Evolutionary conservation across 1,140 invertebrate species (phyloP).

Genomic region (Drosophila persimilis): DNA sequence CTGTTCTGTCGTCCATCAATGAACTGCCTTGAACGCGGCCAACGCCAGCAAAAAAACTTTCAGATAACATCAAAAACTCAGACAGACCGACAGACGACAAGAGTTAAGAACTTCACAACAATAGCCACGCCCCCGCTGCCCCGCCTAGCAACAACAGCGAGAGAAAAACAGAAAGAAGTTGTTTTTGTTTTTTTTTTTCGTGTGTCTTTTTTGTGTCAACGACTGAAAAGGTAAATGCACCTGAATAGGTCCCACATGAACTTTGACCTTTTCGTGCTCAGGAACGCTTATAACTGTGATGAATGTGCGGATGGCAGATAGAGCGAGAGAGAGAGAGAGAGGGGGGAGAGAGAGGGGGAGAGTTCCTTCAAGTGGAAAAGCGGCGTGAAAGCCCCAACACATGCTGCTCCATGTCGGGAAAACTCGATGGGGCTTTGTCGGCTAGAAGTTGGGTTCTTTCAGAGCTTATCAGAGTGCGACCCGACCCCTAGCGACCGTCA

Average conservation of each 20-base stretch:
- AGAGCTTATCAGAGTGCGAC: slow-evolving; percentile 9
- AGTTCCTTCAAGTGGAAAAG: slow-evolving; percentile 59
- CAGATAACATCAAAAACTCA: slow-evolving; percentile 30
- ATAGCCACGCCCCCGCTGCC: slow-evolving; percentile 31
- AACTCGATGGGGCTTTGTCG: slow-evolving; percentile 4
- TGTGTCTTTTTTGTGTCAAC: slow-evolving; percentile 60
- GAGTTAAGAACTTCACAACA: slow-evolving; percentile 33
- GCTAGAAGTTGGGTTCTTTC: background rate
- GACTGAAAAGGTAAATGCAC: slow-evolving; percentile 74
- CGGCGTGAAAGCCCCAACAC: slow-evolving; percentile 64
- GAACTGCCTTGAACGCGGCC: slow-evolving; percentile 68
- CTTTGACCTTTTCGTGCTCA: slow-evolving; percentile 71
- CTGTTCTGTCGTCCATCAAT: slow-evolving; percentile 39
- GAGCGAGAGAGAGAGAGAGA: slow-evolving; percentile 7
- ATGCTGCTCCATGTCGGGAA: slow-evolving; percentile 21
- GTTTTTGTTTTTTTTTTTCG: background rate
- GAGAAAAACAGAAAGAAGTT: background rate
- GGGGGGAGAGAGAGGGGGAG: too few species aligned
- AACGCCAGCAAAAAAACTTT: slow-evolving; percentile 9
- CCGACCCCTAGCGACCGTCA: slow-evolving; percentile 12
- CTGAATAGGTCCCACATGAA: slow-evolving; percentile 37
- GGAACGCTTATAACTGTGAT: slow-evolving; percentile 35
- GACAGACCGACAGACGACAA: slow-evolving; percentile 19
- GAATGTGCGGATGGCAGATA: slow-evolving; percentile 3
- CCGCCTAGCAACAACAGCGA: slow-evolving; percentile 23